Evolutionary conservation across 2,797 vertebrate genomes (phyloP), one percentile per base, ranked within the genome.

Genomic region (Spondyliosoma cantharus): DNA sequence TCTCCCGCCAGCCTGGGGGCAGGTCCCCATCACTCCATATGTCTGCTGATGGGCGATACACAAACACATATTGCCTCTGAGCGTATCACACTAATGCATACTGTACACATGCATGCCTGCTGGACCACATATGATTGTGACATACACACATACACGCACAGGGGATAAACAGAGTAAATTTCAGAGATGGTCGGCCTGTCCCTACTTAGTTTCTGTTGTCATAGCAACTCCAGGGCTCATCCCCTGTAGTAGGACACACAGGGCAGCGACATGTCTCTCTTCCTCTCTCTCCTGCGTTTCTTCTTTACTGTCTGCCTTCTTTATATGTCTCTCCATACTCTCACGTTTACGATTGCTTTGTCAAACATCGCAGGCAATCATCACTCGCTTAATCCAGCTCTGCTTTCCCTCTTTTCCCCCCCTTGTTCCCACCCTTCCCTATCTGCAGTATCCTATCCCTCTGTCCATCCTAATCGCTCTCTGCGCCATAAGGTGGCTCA

Each of bases 1-100:
- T 94, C 93, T 97, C 97, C 75, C 97, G 96, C 98, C 98, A 99
- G 82, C 97, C 97, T 7, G 97, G 96, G 7, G 98, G 97, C 76
- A 99, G 94, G 75, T 96, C 96, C 9, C 96, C 96, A 68, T 97
- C 97, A 73, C 88, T 94, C 97, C 97, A 98, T 85, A 97, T 93
- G 83, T 97, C 97, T 95, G 94, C 93, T 95, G 86, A 78, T 92
- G 87, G 71, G 93, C 86, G 68, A 76, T 9, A 73, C 62, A 75
- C 50, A 83, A 67, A 75, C 60, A 79, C 46, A 70, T 59, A 60
- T 20, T 71, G 37, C 4, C 24, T 3, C 25, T 46, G n/a, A 78
- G 16, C 12, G 29, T 43, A 43, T 48, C n/a, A 48, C 48, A 75
- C 25, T 15, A 13, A 70, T 7, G 43, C 45, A 46, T 5, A 46